phyloP scores from a whole-genome alignment of 2,113 vertebrate genomes.

The Callionymus lyra region DNA sequence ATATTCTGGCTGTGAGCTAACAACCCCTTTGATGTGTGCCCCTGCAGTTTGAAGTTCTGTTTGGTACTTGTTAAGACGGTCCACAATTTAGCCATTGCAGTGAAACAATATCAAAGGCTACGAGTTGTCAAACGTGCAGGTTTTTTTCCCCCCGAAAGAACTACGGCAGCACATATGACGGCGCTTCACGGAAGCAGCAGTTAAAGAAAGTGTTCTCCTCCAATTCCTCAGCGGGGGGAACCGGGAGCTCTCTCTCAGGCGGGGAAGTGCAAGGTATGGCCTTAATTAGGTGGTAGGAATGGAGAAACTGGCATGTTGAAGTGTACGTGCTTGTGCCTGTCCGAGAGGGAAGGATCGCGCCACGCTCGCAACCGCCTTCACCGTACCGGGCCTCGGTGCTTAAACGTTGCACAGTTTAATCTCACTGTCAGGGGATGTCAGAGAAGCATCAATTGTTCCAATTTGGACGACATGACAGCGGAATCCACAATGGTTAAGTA shows the following conservation, averaged over 20 bases:
- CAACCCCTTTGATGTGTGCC: too few species aligned
- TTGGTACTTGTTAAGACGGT: too few species aligned
- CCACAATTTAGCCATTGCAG: constrained; percentile 27
- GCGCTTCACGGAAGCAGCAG: constrained; percentile 55
- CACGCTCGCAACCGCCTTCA: constrained; percentile 15
- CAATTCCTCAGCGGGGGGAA: too few species aligned
- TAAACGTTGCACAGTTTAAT: constrained; percentile 36
- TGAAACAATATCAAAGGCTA: constrained; percentile 39
- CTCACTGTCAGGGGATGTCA: constrained; percentile 21
- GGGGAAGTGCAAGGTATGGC: constrained; percentile 51
- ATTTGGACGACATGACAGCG: too few species aligned
- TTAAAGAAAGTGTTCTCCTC: constrained; percentile 44
- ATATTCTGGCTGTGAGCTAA: too few species aligned
- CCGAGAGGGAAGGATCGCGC: constrained; percentile 21
- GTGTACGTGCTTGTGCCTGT: constrained; percentile 18
- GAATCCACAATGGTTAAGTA: too few species aligned
- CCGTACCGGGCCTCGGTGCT: constrained; percentile 37
- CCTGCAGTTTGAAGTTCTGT: too few species aligned
- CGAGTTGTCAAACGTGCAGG: constrained; percentile 53
- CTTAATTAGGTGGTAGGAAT: constrained; percentile 63
- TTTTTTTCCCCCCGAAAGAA: constrained; percentile 43
- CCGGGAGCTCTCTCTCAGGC: constrained; percentile 46
- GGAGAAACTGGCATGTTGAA: constrained; percentile 52
- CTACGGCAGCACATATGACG: constrained; percentile 48
- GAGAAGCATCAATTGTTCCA: too few species aligned